These are phyloP conservation scores for Carassius carassius DNA, from an alignment of 2,113 vertebrate species.

Conservation along the genomic window DNA sequence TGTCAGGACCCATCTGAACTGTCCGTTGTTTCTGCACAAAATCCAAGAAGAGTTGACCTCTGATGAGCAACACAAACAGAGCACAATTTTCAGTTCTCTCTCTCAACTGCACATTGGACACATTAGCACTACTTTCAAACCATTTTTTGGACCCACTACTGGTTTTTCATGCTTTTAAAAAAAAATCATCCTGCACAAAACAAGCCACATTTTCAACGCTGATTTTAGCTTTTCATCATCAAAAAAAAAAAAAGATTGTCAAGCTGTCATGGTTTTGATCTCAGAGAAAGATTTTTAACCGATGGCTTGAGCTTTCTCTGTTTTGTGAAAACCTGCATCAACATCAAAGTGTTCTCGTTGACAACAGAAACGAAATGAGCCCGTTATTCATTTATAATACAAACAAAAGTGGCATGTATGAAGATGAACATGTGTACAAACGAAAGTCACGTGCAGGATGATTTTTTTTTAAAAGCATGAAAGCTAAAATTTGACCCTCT, in stretches of 20 bases:
- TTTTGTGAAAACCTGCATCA: neutral
- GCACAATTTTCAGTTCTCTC: slow-evolving; percentile 12
- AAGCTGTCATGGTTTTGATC: slow-evolving; percentile 2
- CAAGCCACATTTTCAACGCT: neutral
- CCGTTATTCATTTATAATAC: neutral
- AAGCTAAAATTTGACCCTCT: neutral
- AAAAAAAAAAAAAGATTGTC: neutral
- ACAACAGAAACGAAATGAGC: neutral
- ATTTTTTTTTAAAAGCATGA: too few species aligned
- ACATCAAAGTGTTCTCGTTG: neutral
- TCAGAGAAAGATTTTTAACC: neutral
- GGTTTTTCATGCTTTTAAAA: neutral
- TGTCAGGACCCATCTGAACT: slow-evolving; percentile 55
- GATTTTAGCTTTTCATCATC: too few species aligned
- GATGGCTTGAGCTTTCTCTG: neutral
- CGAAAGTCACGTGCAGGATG: too few species aligned
- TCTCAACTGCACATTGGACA: neutral
- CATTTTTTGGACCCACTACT: neutral
- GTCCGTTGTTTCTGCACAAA: slow-evolving; percentile 64
- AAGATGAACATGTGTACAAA: neutral
- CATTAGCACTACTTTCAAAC: neutral
- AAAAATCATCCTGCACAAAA: neutral
- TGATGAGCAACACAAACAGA: slow-evolving; percentile 53
- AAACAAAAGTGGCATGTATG: neutral
- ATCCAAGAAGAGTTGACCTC: slow-evolving; percentile 73